phyloP scores from a whole-genome alignment of 1,140 invertebrate species.

The Lysiphlebus fabarum region DNA sequence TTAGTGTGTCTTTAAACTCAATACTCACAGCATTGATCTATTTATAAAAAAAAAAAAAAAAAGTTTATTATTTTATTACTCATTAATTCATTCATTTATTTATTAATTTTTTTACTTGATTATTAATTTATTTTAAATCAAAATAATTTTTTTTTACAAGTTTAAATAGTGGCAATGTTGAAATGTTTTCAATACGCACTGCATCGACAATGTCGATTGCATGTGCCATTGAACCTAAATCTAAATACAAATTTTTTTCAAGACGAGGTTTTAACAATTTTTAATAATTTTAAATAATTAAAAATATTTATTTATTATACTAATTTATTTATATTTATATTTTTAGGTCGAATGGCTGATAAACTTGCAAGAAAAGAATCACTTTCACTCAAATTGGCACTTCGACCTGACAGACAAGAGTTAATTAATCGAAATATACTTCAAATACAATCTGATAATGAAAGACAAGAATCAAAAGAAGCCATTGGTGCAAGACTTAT shows the following conservation, averaged over 20 bases:
- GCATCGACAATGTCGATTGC: conserved; percentile 38
- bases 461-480: conserved; percentile 90
- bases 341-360: conserved; percentile 68
- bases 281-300: background rate
- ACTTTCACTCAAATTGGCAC: conserved; percentile 87
- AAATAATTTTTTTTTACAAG: too few species aligned
- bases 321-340: background rate
- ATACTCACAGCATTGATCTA: background rate
- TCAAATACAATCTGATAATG: conserved; percentile 87
- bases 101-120: background rate
- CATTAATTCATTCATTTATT: too few species aligned
- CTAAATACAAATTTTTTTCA: conserved; percentile 28
- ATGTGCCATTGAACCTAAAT: background rate
- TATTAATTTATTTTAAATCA: background rate
- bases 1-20: conserved; percentile 36
- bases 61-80: too few species aligned
- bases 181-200: conserved; percentile 40
- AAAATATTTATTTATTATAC: background rate
- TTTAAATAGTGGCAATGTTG: conserved; percentile 21
- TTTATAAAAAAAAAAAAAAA: conserved; percentile 1
- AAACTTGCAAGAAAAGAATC: conserved; percentile 95
- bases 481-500: conserved; percentile 92
- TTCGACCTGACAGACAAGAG: conserved; percentile 89
- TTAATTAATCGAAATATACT: conserved; percentile 96
- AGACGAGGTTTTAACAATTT: conserved; percentile 26